phyloP scores from a whole-genome alignment of 2,797 vertebrate species.

The Pipistrellus kuhlii region DNA sequence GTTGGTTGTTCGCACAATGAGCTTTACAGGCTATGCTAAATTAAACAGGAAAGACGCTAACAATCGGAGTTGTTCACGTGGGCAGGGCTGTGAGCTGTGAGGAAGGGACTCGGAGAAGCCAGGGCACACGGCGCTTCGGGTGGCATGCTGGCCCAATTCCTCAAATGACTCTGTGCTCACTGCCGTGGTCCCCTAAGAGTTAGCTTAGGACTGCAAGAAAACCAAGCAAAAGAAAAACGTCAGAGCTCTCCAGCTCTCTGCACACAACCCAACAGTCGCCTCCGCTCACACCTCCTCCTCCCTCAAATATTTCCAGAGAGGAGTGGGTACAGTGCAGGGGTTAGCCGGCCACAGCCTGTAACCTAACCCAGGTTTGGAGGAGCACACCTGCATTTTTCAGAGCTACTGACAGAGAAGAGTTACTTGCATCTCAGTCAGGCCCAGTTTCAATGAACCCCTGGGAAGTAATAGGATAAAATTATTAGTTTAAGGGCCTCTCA shows the following conservation, averaged over 20 bases:
- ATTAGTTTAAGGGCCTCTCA: conserved; percentile 73
- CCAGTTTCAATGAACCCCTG: conserved; percentile 73
- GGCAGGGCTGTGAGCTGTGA: conserved; percentile 63
- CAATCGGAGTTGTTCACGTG: background rate
- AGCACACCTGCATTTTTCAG: conserved; percentile 66
- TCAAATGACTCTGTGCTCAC: conserved; percentile 43
- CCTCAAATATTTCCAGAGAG: conserved; percentile 41
- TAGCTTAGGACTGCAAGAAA: background rate
- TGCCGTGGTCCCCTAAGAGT: background rate
- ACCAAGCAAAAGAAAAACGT: conserved; percentile 23
- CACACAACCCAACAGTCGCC: background rate
- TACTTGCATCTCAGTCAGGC: background rate
- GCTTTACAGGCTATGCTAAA: conserved; percentile 61
- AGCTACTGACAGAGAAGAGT: conserved; percentile 36
- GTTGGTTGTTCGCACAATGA: conserved; percentile 62
- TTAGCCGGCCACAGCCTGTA: background rate
- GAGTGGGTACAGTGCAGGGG: conserved; percentile 34
- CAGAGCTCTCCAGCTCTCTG: background rate
- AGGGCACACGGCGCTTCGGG: conserved; percentile 51
- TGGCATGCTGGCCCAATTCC: conserved; percentile 56
- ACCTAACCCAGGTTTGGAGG: conserved; percentile 42
- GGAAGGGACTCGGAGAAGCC: background rate
- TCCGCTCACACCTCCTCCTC: background rate
- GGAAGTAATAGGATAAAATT: conserved; percentile 71
- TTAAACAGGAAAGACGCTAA: conserved; percentile 69